Evolutionary conservation across 1,140 invertebrate genomes (phyloP).

Genomic region (Meteorus sp.): DNA sequence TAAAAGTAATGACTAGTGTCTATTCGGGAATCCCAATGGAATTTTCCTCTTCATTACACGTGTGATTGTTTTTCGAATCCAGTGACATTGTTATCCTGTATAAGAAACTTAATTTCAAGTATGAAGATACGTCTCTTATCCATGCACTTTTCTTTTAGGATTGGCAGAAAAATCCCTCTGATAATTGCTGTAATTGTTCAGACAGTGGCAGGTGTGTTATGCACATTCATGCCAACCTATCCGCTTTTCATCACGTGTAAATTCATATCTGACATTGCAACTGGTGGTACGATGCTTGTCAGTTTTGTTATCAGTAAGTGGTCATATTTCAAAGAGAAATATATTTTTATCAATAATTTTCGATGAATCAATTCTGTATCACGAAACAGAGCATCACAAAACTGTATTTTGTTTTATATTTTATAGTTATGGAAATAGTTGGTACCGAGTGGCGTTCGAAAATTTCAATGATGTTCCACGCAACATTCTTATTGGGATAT

Average conservation of each 20-base stretch:
- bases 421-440: conserved; percentile 71
- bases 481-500: conserved; percentile 58
- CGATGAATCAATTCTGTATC: too few relatives aligned
- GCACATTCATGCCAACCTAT: conserved; percentile 69
- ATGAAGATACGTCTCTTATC: not conserved
- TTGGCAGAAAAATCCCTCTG: conserved; percentile 69
- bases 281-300: conserved; percentile 67
- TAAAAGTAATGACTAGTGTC: too few relatives aligned
- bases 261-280: conserved; percentile 71
- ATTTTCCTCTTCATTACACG: too few relatives aligned
- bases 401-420: conserved; percentile 12
- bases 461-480: conserved; percentile 71
- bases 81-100: too few relatives aligned
- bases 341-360: conserved; percentile 1
- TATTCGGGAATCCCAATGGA: too few relatives aligned
- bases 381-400: too few relatives aligned
- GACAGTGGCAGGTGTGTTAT: conserved; percentile 64
- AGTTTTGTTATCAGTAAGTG: conserved; percentile 68
- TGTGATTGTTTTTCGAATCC: too few relatives aligned
- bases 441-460: conserved; percentile 70
- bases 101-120: too few relatives aligned
- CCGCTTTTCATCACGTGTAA: conserved; percentile 70
- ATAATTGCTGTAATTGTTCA: conserved; percentile 69
- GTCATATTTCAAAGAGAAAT: too few relatives aligned
- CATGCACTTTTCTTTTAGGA: conserved; percentile 58